A percentile compares a stretch with the other conserved stretches of the same genome.
Conservation (phyloP, 2,888 invertebrate genomes). For the Cepaea hortensis region DNA sequence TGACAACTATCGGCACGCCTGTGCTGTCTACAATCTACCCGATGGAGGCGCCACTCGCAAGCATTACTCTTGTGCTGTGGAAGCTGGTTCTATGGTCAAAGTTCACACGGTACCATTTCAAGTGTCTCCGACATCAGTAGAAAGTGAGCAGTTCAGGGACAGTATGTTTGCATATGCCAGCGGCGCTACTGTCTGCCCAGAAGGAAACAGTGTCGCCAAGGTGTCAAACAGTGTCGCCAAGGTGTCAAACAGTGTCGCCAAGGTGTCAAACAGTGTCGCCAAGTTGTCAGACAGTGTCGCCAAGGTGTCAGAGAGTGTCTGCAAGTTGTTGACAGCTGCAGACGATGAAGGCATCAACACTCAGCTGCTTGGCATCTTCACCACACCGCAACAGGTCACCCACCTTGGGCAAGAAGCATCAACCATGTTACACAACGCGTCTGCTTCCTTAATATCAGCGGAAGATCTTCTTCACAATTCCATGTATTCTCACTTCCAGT, state of each 20-base stretch:
- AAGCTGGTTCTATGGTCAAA: neutral
- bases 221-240: neutral
- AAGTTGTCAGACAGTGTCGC: neutral
- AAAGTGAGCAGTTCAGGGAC: no score
- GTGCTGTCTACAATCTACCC: neutral
- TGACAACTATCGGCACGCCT: neutral
- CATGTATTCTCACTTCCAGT: neutral
- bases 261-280: neutral
- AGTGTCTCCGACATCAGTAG: neutral
- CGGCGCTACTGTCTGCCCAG: conserved; percentile 8
- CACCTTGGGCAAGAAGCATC: neutral
- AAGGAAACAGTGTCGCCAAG: neutral
- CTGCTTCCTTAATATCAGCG: neutral
- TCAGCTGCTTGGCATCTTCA: neutral
- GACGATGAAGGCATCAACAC: neutral
- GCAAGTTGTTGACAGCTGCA: neutral
- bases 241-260: neutral
- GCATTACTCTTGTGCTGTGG: neutral
- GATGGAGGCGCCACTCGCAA: neutral
- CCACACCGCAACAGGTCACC: neutral
- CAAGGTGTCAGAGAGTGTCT: neutral
- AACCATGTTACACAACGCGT: neutral
- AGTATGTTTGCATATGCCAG: conserved; percentile 9
- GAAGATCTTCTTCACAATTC: no score
- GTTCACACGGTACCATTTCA: neutral